Percentiles rank a stretch among this genome's conserved stretches.
These are phyloP conservation scores for Drosophila anomalipes DNA, from an alignment of 2,888 invertebrate species.

Conservation along the genomic window DNA sequence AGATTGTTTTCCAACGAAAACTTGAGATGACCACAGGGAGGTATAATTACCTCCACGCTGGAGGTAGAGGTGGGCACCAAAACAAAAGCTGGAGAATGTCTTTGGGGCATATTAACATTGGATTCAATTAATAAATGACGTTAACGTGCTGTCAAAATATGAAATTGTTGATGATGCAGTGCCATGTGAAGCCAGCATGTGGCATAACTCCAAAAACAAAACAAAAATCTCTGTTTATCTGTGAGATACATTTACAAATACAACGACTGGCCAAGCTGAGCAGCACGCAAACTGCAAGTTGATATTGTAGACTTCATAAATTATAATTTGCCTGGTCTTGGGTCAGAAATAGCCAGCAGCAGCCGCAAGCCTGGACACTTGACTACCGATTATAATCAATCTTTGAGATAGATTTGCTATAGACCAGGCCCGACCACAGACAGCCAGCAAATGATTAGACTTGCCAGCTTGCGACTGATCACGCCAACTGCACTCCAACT, in stretches of 20 bases:
- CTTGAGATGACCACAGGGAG: conserved; percentile 57
- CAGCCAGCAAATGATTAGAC: conserved; percentile 40
- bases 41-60: conserved; percentile 60
- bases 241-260: conserved; percentile 44
- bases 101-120: conserved; percentile 58
- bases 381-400: conserved; percentile 85
- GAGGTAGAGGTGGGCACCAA: conserved; percentile 16
- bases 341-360: conserved; percentile 71
- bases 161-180: conserved; percentile 73
- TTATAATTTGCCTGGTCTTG: conserved; percentile 75
- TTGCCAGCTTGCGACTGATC: conserved; percentile 36
- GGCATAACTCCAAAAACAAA: conserved; percentile 28
- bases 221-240: conserved; percentile 17
- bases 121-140: conserved; percentile 82
- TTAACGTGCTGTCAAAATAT: conserved; percentile 82
- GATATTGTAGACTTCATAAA: conserved; percentile 75
- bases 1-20: conserved; percentile 50
- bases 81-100: conserved; percentile 47
- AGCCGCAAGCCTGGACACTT: conserved; percentile 70
- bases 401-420: conserved; percentile 76
- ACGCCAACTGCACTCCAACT: conserved; percentile 33
- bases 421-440: conserved; percentile 38
- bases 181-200: conserved; percentile 67
- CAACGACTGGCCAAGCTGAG: background rate
- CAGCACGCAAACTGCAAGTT: conserved; percentile 66